Evolutionary conservation across 2,113 vertebrate species (phyloP).

Genomic region (Trinectes maculatus): DNA sequence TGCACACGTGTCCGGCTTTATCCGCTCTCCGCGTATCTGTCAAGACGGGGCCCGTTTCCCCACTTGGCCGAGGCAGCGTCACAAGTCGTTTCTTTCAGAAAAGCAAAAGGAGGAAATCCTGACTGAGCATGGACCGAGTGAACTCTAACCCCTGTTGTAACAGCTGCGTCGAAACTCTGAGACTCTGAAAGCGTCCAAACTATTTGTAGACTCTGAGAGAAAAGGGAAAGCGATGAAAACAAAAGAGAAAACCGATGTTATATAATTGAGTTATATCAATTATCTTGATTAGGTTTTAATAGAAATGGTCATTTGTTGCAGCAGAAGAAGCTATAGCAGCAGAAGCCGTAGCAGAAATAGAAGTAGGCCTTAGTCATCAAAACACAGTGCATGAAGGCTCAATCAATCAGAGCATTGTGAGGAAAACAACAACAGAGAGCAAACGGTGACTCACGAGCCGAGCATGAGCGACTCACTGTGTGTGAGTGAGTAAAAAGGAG

Average conservation of each 20-base stretch:
- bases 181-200: too few species aligned
- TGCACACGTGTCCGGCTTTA: conserved; percentile 31
- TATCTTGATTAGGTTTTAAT: background rate
- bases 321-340: background rate
- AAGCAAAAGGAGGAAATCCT: conserved; percentile 72
- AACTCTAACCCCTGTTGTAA: conserved; percentile 56
- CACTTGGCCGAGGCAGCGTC: conserved; percentile 14
- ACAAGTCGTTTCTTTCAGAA: conserved; percentile 34
- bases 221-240: background rate
- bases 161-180: too few species aligned
- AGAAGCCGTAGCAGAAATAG: background rate
- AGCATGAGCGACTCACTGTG: conserved; percentile 38
- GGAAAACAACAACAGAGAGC: conserved; percentile 4
- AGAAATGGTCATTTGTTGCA: background rate
- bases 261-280: conserved; percentile 7
- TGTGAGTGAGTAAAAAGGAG: conserved; percentile 14
- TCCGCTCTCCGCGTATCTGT: conserved; percentile 42
- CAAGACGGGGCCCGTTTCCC: conserved; percentile 36
- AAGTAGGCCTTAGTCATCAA: conserved; percentile 9
- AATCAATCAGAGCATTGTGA: conserved; percentile 22
- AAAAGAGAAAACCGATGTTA: conserved; percentile 9
- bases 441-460: conserved; percentile 32
- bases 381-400: background rate
- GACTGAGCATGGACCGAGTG: conserved; percentile 45
- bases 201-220: too few species aligned